Percentiles rank a stretch among this genome's conserved stretches.
These are phyloP conservation scores for Mirza zaza DNA, from an alignment of 2,113 vertebrate species.

Conservation along the genomic window DNA sequence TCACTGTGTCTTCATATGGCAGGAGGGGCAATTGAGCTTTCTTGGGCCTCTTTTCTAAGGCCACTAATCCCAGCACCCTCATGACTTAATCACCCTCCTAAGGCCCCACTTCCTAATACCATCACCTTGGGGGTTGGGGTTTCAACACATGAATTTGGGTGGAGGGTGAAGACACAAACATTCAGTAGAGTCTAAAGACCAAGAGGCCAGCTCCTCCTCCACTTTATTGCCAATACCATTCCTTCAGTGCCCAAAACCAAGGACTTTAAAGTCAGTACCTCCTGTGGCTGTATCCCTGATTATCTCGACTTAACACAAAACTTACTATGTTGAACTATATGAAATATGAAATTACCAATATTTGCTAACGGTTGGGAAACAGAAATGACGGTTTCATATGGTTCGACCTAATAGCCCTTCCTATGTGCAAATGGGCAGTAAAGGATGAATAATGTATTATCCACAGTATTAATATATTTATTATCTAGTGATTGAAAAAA, in stretches of 20 bases:
- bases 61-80: not conserved
- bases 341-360: not conserved
- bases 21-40: not conserved
- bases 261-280: not conserved
- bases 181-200: not conserved
- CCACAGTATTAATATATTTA: not conserved
- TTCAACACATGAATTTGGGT: not conserved
- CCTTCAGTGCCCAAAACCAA: not conserved
- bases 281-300: not conserved
- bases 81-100: not conserved
- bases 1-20: not conserved
- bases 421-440: not conserved
- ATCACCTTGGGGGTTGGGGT: not conserved
- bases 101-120: not conserved
- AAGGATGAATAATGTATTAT: not conserved
- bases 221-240: not conserved
- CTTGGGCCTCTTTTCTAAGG: not conserved
- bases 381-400: not conserved
- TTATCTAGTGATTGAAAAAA: not conserved
- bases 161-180: not conserved
- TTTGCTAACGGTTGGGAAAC: not conserved
- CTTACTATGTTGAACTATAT: not conserved
- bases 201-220: not conserved
- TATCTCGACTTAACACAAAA: not conserved
- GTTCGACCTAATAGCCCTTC: not conserved